These are phyloP conservation scores for Microtus pennsylvanicus DNA, from an alignment of 2,113 vertebrate genomes.

Conservation along the genomic window DNA sequence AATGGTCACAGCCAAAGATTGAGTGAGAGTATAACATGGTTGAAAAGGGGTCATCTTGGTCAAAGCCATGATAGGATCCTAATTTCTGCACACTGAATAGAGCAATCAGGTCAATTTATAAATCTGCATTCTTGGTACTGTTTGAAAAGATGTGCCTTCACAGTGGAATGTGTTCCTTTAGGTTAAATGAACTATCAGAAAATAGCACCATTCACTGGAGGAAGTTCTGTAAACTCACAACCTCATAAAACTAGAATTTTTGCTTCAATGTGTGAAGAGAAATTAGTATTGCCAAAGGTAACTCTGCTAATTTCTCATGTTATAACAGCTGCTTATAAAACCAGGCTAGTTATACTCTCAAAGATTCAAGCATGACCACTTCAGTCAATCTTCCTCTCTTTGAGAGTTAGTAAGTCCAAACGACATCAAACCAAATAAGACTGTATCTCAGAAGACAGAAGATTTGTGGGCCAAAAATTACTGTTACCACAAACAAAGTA, in stretches of 20 bases:
- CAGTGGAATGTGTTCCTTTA: background rate
- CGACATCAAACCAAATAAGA: background rate
- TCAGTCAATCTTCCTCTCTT: background rate
- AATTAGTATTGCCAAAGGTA: background rate
- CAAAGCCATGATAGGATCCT: background rate
- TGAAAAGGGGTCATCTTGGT: background rate
- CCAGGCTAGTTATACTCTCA: background rate
- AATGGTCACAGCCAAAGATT: background rate
- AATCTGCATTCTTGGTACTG: background rate
- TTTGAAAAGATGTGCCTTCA: background rate
- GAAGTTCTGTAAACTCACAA: background rate
- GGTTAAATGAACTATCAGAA: background rate
- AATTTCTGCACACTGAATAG: background rate
- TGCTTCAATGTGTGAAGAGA: background rate
- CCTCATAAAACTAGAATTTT: background rate
- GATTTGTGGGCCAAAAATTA: too few relatives aligned
- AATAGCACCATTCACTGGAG: background rate
- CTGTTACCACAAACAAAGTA: background rate
- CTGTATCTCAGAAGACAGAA: background rate
- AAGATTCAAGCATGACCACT: background rate
- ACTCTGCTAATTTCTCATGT: background rate
- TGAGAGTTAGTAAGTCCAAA: background rate
- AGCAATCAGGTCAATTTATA: background rate
- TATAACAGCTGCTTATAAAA: background rate
- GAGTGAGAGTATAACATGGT: background rate